Conservation (phyloP, 2,797 vertebrate species). For the Oceanodroma leucorhoa region DNA sequence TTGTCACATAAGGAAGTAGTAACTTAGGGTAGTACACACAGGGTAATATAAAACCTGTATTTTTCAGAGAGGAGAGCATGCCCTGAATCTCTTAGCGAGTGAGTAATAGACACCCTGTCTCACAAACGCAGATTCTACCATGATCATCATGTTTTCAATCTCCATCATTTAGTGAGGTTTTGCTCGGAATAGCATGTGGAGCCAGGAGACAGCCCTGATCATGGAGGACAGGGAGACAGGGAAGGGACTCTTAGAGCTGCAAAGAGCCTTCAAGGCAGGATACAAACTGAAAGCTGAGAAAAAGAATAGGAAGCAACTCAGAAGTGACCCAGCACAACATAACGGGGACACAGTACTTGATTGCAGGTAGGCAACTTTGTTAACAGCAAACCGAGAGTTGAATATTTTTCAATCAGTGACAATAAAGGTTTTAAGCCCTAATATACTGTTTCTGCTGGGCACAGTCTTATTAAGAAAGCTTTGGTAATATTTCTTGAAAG, state of each 20-base stretch:
- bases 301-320: background rate
- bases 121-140: background rate
- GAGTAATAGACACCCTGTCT: background rate
- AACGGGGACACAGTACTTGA: background rate
- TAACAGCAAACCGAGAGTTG: background rate
- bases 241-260: background rate
- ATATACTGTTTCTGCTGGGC: background rate
- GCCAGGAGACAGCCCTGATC: background rate
- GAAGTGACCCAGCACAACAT: background rate
- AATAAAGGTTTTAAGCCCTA: background rate
- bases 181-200: background rate
- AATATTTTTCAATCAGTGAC: background rate
- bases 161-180: background rate
- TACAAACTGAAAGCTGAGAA: background rate
- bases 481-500: background rate
- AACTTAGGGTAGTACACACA: too few relatives aligned
- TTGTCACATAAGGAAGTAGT: background rate
- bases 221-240: background rate
- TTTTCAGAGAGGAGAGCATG: background rate
- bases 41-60: background rate
- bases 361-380: background rate
- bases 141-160: background rate
- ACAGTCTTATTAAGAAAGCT: background rate
- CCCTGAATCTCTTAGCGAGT: background rate
- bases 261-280: background rate